Evolutionary conservation across 1,140 invertebrate genomes (phyloP), one percentile per base, ranked within the genome.

Genomic region (Lysiphlebus fabarum): DNA sequence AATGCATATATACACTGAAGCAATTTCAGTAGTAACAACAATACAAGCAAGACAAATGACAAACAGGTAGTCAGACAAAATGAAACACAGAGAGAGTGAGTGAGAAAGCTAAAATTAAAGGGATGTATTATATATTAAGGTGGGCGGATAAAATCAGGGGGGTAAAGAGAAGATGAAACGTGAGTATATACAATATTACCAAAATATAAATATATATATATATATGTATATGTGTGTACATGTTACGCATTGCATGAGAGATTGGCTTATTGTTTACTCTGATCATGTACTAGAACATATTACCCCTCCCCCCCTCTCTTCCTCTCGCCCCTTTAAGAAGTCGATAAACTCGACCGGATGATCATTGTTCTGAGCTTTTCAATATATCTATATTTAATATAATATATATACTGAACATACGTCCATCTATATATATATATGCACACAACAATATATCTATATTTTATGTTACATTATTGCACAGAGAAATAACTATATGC

Each of bases 331-430:
- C 11, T n/a, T 44, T 6, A 7, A 45, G 7, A 54, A 59, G 58
- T 59, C 58, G 58, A 59, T 59, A 59, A 59, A 59, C 56, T 57
- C 56, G 38, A 49, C 58, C 51, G 58, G 50, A 59, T 59, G 58
- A 59, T 59, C 58, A 59, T 59, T 48, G 50, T 53, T 37, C 49
- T 53, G 14, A 34, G 36, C 10, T 42, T 41, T 17, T 33, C 10
- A 51, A 36, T 40, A 43, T 53, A 43, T 36, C n/a, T n/a, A 26
- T 41, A 17, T 10, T 36, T 11, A 37, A 51, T 51, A 51, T 51
- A 36, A n/a, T 51, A 51, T 51, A 36, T 12, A 51, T 51, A n/a
- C n/a, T n/a, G n/a, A n/a, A n/a, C n/a, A n/a, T n/a, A 36, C 34
- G 38, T 37, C 34, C 49, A 36, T 51, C 34, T 37, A 38, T 51